Conservation (phyloP, 2,113 vertebrate species). For the Gopherus evgoodei region DNA sequence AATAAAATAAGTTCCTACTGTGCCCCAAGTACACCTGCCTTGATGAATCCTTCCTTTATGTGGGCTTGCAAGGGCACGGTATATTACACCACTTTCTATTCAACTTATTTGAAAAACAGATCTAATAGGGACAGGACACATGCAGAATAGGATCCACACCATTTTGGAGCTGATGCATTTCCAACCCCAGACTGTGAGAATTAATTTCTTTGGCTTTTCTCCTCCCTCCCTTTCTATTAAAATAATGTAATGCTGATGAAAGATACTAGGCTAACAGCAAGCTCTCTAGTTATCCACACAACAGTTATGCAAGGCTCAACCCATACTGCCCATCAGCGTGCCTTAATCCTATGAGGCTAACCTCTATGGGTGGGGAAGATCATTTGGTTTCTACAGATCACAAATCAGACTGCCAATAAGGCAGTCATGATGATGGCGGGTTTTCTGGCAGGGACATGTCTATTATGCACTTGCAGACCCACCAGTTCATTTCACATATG, state of each 20-base stretch:
- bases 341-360: background rate
- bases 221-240: background rate
- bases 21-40: accelerated
- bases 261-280: background rate
- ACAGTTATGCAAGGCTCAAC: background rate
- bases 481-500: background rate
- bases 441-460: background rate
- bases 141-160: background rate
- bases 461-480: accelerated
- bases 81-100: background rate
- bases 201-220: background rate
- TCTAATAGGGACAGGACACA: background rate
- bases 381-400: background rate
- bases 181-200: accelerated
- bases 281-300: background rate
- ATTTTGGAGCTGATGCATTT: background rate
- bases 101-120: background rate
- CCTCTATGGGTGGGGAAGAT: accelerated
- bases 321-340: background rate
- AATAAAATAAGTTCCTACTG: background rate
- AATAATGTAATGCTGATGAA: background rate
- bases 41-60: background rate
- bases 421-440: accelerated
- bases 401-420: background rate
- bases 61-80: accelerated